phyloP scores from a whole-genome alignment of 2,113 vertebrate species.

The Podarcis cretensis region DNA sequence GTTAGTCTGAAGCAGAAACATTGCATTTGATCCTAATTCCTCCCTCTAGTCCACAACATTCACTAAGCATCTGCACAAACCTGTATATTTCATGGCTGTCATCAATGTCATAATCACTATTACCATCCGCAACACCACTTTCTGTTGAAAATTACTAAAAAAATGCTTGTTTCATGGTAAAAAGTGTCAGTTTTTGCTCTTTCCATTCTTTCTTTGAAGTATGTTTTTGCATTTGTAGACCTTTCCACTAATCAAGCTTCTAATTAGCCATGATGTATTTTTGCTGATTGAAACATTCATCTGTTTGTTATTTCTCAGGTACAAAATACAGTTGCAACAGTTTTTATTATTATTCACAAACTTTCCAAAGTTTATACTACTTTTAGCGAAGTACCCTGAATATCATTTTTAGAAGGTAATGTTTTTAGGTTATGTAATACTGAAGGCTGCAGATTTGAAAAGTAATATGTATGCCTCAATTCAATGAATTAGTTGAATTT shows the following conservation, averaged over 20 bases:
- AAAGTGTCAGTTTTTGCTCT: too few species aligned
- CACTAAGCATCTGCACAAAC: not conserved
- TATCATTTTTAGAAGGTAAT: not conserved
- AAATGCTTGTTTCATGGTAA: too few species aligned
- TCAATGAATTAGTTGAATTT: not conserved
- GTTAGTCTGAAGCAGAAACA: not conserved
- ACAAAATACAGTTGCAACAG: not conserved
- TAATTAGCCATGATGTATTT: not conserved
- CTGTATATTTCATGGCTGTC: not conserved
- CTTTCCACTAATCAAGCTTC: not conserved
- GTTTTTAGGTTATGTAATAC: not conserved
- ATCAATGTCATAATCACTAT: not conserved
- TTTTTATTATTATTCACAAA: not conserved
- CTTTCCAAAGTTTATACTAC: not conserved
- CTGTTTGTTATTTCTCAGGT: not conserved
- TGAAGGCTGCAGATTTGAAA: not conserved
- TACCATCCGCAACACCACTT: not conserved
- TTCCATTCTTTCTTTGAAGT: not conserved
- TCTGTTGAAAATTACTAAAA: not conserved
- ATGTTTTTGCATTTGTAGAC: too few species aligned
- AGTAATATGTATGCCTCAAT: not conserved
- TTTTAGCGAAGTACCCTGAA: not conserved
- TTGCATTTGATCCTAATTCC: not conserved
- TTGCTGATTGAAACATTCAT: not conserved
- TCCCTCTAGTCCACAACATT: not conserved